phyloP scores from a whole-genome alignment of 2,113 vertebrate genomes.

The Gnathonemus longibarbis region DNA sequence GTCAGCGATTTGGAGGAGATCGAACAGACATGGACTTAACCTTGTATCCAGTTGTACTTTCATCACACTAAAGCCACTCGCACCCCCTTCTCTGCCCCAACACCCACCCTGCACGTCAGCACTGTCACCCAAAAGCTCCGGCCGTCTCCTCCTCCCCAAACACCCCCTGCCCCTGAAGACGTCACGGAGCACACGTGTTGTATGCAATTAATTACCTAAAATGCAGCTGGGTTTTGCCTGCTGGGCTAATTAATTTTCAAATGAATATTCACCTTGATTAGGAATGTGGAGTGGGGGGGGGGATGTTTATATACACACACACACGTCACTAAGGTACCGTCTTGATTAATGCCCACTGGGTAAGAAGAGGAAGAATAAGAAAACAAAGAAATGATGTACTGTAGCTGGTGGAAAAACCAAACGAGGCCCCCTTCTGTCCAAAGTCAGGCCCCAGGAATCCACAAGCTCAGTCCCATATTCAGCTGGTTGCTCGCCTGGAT shows the following conservation, averaged over 20 bases:
- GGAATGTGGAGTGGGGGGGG: neutral
- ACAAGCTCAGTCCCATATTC: neutral
- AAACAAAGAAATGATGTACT: neutral
- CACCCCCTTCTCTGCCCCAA: neutral
- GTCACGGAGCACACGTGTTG: neutral
- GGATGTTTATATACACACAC: neutral
- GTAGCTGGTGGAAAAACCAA: neutral
- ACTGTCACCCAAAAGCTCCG: neutral
- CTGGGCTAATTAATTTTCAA: neutral
- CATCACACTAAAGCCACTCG: neutral
- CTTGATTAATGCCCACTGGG: neutral
- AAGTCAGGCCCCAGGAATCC: neutral
- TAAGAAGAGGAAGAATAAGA: neutral
- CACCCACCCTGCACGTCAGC: neutral
- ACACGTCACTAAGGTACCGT: neutral
- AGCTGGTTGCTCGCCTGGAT: neutral
- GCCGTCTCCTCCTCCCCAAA: neutral
- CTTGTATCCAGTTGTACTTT: neutral
- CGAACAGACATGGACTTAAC: neutral
- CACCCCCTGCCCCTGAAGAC: neutral
- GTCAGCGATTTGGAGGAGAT: neutral
- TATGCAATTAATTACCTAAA: neutral
- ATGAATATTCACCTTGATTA: conserved; percentile 5
- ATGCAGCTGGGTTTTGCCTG: neutral
- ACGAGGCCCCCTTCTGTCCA: neutral